phyloP scores from a whole-genome alignment of 2,797 vertebrate genomes.

The Hoplostethus atlanticus region DNA sequence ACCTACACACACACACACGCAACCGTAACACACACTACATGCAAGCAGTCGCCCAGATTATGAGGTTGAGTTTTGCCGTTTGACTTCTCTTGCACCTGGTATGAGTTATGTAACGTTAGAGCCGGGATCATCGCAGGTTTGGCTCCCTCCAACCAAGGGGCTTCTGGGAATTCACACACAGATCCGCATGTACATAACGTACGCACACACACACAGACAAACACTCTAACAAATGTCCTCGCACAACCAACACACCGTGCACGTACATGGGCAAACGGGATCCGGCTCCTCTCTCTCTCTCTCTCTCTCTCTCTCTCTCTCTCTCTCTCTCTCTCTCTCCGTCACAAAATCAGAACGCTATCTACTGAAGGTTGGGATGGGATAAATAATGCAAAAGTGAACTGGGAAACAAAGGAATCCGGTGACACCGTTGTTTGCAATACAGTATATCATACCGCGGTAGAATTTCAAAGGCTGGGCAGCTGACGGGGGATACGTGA shows the following conservation, averaged over 20 bases:
- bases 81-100: constrained; percentile 5
- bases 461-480: constrained; percentile 20
- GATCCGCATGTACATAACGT: not conserved
- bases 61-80: not conserved
- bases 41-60: not conserved
- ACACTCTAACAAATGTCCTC: not conserved
- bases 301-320: too few species aligned
- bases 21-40: not conserved
- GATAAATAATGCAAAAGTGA: constrained; percentile 47
- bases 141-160: too few species aligned
- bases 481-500: constrained; percentile 14
- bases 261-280: not conserved
- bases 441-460: constrained; percentile 24
- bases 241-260: not conserved
- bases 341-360: constrained; percentile 16
- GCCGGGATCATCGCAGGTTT: not conserved
- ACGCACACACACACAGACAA: constrained; percentile 4
- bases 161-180: not conserved
- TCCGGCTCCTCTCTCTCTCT: not conserved
- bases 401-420: constrained; percentile 31
- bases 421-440: constrained; percentile 38
- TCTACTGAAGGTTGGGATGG: constrained; percentile 10
- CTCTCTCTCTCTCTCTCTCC: too few species aligned
- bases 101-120: constrained; percentile 21
- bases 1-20: not conserved